phyloP scores from a whole-genome alignment of 1,140 invertebrate genomes.

The Whitmania pigra region DNA sequence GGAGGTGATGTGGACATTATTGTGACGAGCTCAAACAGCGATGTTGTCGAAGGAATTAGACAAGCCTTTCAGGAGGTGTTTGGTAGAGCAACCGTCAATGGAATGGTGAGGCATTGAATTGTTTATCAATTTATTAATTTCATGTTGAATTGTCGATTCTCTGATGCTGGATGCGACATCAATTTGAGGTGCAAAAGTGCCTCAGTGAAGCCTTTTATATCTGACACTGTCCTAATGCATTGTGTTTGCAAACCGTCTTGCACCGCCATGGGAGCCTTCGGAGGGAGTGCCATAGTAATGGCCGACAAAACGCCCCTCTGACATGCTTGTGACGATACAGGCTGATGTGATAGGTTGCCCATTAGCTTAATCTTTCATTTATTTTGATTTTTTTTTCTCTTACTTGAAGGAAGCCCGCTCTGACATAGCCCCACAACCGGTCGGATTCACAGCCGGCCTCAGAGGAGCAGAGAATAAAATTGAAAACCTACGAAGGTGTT shows the following conservation, averaged over 20 bases:
- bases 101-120: slow-evolving; percentile 30
- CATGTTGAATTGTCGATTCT: slow-evolving; percentile 22
- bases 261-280: no score
- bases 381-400: background rate
- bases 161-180: background rate
- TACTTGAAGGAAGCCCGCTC: slow-evolving; percentile 34
- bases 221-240: no score
- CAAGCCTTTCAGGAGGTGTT: slow-evolving; percentile 70
- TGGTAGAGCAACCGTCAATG: slow-evolving; percentile 60
- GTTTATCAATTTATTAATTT: slow-evolving; percentile 34
- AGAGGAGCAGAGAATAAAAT: slow-evolving; percentile 46
- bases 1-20: slow-evolving; percentile 62
- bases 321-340: no score
- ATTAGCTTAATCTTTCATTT: background rate
- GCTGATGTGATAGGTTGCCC: no score
- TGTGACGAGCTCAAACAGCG: slow-evolving; percentile 64
- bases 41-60: slow-evolving; percentile 60
- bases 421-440: slow-evolving; percentile 50
- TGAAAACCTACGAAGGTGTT: slow-evolving; percentile 29
- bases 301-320: no score
- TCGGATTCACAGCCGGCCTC: slow-evolving; percentile 61
- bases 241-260: no score
- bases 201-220: no score
- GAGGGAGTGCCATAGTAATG: no score
- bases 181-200: no score